Conservation (phyloP, 2,888 invertebrate species). For the Conomelus anceps region DNA sequence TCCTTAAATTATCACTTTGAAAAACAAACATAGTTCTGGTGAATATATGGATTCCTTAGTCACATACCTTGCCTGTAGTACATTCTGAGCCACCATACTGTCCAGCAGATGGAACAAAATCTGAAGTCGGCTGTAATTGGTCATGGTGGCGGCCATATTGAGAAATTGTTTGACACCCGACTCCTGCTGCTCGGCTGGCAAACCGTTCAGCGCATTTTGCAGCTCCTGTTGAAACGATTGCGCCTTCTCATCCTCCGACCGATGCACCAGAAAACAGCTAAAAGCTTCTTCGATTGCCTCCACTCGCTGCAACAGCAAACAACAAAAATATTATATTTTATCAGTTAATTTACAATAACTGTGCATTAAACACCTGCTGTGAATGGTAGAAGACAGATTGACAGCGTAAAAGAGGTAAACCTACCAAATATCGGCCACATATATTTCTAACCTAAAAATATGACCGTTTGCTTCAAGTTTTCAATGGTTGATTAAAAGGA, state of each 20-base stretch:
- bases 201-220: conserved; percentile 56
- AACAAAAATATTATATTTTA: background rate
- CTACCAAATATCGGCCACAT: no score
- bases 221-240: conserved; percentile 62
- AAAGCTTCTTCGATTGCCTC: conserved; percentile 85
- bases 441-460: no score
- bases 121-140: conserved; percentile 67
- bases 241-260: conserved; percentile 62
- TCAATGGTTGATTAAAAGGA: no score
- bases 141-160: conserved; percentile 61
- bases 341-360: background rate
- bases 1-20: no score
- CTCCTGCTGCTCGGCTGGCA: conserved; percentile 67
- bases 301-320: conserved; percentile 54
- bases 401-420: no score
- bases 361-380: no score
- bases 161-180: conserved; percentile 68
- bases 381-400: no score
- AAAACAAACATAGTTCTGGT: background rate
- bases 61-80: conserved; percentile 64
- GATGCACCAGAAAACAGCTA: conserved; percentile 76
- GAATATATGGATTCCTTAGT: background rate
- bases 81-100: conserved; percentile 62
- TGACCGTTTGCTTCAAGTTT: no score
- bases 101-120: conserved; percentile 69